Percentiles rank a stretch among this genome's conserved stretches.
Conservation (phyloP, 2,888 invertebrate genomes). For the Sussaba pulchella region DNA sequence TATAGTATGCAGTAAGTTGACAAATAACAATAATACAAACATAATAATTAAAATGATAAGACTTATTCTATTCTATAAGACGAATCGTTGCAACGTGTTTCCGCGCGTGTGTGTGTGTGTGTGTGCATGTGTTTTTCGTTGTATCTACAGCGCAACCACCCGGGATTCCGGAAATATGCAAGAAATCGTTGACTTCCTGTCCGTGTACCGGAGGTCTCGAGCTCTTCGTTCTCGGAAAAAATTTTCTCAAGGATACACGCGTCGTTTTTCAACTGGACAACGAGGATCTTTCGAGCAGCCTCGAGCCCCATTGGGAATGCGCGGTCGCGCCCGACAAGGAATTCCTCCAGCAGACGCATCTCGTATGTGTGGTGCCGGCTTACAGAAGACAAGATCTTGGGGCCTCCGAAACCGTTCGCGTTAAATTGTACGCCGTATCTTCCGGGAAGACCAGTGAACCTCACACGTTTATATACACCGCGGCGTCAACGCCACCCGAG, state of each 20-base stretch:
- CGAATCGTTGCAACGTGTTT: too few relatives aligned
- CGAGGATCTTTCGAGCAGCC: slow-evolving; percentile 85
- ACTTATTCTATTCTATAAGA: too few relatives aligned
- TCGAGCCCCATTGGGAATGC: slow-evolving; percentile 90
- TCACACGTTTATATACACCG: slow-evolving; percentile 92
- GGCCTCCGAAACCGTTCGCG: slow-evolving; percentile 88
- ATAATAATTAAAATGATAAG: too few relatives aligned
- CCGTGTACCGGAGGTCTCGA: slow-evolving; percentile 93
- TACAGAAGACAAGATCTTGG: slow-evolving; percentile 89
- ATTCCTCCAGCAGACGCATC: slow-evolving; percentile 94
- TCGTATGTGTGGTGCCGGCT: slow-evolving; percentile 94
- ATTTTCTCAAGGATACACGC: slow-evolving; percentile 95
- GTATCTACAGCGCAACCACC: slow-evolving; percentile 97
- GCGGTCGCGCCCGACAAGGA: slow-evolving; percentile 95
- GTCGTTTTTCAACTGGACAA: slow-evolving; percentile 90
- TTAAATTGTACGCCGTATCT: slow-evolving; percentile 92
- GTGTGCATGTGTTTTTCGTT: too few relatives aligned
- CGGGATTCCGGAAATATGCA: slow-evolving; percentile 96
- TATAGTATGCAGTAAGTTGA: slow-evolving; percentile 92
- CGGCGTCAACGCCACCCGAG: slow-evolving; percentile 78
- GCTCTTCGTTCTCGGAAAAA: slow-evolving; percentile 95
- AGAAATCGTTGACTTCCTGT: slow-evolving; percentile 93
- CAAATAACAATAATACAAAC: neutral
- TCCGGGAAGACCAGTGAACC: slow-evolving; percentile 95
- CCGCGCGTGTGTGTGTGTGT: too few relatives aligned